phyloP scores from a whole-genome alignment of 2,888 invertebrate genomes.

The Oligia fasciuncula region DNA sequence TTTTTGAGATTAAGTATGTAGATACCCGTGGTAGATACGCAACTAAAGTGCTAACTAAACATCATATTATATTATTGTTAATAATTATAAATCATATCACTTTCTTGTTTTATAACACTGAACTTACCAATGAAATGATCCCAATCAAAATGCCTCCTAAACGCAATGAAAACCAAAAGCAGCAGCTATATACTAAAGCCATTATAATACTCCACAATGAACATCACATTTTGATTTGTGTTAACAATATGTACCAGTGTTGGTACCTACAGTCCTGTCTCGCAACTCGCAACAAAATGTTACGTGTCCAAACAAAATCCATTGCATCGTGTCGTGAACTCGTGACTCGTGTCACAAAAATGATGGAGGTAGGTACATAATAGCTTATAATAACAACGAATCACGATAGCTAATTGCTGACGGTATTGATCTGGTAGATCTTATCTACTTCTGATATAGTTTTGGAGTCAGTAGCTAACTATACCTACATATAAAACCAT shows the following conservation, averaged over 20 bases:
- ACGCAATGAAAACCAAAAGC: conserved; percentile 87
- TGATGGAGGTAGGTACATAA: conserved; percentile 18
- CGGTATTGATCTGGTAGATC: conserved; percentile 54
- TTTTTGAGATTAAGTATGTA: conserved; percentile 25
- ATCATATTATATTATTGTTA: neutral
- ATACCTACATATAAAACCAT: conserved; percentile 3
- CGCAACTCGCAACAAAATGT: conserved; percentile 31
- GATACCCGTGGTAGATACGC: no score
- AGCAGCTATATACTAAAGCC: conserved; percentile 86
- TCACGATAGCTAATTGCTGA: conserved; percentile 45
- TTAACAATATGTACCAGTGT: neutral
- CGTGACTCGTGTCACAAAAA: conserved; percentile 28
- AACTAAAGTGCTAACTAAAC: neutral
- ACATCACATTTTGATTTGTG: conserved; percentile 26
- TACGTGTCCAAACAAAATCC: conserved; percentile 38
- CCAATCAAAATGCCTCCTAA: conserved; percentile 85
- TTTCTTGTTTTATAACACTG: neutral
- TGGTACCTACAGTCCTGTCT: conserved; percentile 5
- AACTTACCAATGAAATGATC: conserved; percentile 80
- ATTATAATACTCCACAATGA: conserved; percentile 64
- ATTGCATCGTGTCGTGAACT: conserved; percentile 35
- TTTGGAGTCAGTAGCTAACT: conserved; percentile 19
- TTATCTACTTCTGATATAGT: conserved; percentile 23
- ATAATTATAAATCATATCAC: neutral
- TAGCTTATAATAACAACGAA: conserved; percentile 41